These are phyloP conservation scores for Mormyrus iriodes DNA, from an alignment of 2,113 vertebrate species.

Conservation along the genomic window DNA sequence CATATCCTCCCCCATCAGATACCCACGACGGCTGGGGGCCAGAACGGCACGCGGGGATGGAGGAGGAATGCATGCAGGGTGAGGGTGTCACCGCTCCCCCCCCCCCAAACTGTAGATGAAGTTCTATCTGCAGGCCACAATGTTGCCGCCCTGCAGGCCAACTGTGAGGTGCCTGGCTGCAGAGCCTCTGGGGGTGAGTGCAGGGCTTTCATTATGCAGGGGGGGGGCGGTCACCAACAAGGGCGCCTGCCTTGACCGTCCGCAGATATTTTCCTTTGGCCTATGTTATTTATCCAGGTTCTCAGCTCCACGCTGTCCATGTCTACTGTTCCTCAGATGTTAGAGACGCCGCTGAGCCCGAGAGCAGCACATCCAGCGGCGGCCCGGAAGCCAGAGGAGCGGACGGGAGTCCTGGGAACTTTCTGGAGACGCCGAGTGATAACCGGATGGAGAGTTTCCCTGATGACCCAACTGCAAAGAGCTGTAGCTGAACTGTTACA, in stretches of 20 bases:
- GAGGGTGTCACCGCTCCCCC: background rate
- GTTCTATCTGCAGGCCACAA: background rate
- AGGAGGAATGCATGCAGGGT: slow-evolving; percentile 12
- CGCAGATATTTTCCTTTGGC: background rate
- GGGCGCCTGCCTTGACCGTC: background rate
- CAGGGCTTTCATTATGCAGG: background rate
- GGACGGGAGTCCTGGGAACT: background rate
- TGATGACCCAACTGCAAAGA: background rate
- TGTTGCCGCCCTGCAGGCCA: background rate
- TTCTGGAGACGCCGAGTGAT: background rate
- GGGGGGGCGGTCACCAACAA: background rate
- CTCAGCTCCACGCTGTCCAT: background rate
- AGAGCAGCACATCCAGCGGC: background rate
- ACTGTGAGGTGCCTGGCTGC: background rate
- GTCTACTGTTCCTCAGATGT: background rate
- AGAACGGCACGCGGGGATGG: background rate
- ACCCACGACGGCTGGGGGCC: background rate
- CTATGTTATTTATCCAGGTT: background rate
- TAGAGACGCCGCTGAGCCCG: background rate
- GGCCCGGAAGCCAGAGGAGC: background rate
- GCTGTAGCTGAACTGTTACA: background rate
- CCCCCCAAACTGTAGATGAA: background rate
- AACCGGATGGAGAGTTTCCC: background rate
- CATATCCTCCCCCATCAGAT: background rate
- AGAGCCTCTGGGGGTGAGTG: background rate